Percentiles rank a stretch among this genome's conserved stretches.
These are phyloP conservation scores for Buceros bicornis DNA, from an alignment of 2,797 vertebrate species.

Conservation along the genomic window DNA sequence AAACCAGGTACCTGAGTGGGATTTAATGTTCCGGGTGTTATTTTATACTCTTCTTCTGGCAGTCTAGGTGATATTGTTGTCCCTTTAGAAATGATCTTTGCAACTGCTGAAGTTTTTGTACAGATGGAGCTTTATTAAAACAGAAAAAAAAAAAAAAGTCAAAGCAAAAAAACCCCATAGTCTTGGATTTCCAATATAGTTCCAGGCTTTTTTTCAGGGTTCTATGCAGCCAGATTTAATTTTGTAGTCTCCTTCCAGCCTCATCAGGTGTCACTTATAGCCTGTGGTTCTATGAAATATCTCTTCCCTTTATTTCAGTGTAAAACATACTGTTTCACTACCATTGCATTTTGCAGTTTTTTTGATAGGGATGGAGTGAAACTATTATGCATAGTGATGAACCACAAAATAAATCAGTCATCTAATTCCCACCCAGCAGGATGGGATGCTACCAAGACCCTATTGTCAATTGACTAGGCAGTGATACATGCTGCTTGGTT, in stretches of 20 bases:
- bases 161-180: too few relatives aligned
- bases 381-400: neutral
- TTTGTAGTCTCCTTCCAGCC: neutral
- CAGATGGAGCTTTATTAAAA: neutral
- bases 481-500: neutral
- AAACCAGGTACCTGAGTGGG: neutral
- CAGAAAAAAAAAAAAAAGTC: neutral
- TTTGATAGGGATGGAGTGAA: neutral
- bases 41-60: neutral
- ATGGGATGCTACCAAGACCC: neutral
- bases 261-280: neutral
- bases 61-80: neutral
- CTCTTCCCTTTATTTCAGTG: neutral
- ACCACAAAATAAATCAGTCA: neutral
- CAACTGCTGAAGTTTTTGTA: neutral
- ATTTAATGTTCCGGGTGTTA: neutral
- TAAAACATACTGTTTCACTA: neutral
- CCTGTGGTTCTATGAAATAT: neutral
- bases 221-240: neutral
- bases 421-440: neutral
- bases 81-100: neutral
- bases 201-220: neutral
- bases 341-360: neutral
- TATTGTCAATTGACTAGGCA: neutral
- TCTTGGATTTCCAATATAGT: neutral